Percentiles rank a stretch among this genome's conserved stretches.
These are phyloP conservation scores for Dascyllus trimaculatus DNA, from an alignment of 2,113 vertebrate genomes.

Conservation along the genomic window DNA sequence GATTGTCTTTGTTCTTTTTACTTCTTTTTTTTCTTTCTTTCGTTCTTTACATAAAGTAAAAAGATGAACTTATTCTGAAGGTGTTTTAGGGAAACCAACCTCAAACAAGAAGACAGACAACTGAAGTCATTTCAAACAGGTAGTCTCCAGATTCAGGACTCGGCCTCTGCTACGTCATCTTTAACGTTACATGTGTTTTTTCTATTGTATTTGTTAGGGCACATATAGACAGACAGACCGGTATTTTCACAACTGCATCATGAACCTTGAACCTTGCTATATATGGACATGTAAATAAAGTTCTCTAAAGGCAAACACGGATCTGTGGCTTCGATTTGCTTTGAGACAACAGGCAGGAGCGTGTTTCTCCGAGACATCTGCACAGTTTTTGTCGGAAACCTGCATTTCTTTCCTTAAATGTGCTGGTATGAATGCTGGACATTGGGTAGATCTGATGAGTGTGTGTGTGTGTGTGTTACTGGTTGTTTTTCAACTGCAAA, in stretches of 20 bases:
- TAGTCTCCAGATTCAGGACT: conserved; percentile 47
- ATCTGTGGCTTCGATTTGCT: conserved; percentile 40
- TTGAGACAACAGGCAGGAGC: background rate
- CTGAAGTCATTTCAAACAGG: conserved; percentile 27
- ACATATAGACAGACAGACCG: conserved; percentile 76
- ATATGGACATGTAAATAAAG: conserved; percentile 87
- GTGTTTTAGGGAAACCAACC: conserved; percentile 39
- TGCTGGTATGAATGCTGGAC: background rate
- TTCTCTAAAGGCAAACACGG: conserved; percentile 78
- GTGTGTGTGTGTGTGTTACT: background rate
- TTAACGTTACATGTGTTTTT: conserved; percentile 66
- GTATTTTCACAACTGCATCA: conserved; percentile 78
- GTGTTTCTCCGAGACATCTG: background rate
- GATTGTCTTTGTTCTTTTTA: conserved; percentile 42
- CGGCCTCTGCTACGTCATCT: conserved; percentile 32
- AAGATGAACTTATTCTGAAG: conserved; percentile 41
- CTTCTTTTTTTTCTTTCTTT: background rate
- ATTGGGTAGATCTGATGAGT: background rate
- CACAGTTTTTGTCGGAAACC: background rate
- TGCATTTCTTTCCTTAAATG: background rate
- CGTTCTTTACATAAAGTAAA: conserved; percentile 38
- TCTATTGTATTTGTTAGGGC: conserved; percentile 74
- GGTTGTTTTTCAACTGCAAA: background rate
- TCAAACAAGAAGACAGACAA: conserved; percentile 35
- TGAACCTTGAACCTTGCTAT: conserved; percentile 81